Conservation (phyloP, 2,113 vertebrate species). For the Junco hyemalis region DNA sequence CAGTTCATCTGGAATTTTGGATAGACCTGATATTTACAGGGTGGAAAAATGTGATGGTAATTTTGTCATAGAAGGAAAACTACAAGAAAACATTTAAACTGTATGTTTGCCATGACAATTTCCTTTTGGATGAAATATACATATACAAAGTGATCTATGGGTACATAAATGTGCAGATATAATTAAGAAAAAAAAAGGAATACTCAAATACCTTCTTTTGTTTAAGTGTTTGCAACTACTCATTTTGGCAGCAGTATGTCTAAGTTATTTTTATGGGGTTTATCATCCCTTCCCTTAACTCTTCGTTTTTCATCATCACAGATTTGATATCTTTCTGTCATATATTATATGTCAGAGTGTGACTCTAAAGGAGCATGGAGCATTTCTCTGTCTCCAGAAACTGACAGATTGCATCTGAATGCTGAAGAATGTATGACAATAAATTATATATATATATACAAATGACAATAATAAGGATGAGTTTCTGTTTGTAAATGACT, state of each 20-base stretch:
- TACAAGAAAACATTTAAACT: not conserved
- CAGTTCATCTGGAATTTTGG: not conserved
- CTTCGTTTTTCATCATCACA: not conserved
- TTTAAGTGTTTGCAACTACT: not conserved
- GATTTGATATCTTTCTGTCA: not conserved
- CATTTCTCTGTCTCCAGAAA: not conserved
- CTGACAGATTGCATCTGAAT: not conserved
- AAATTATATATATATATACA: not conserved
- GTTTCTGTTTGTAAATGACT: not conserved
- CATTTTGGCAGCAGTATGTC: not conserved
- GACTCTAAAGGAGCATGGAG: not conserved
- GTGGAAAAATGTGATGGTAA: not conserved
- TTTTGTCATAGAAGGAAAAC: not conserved
- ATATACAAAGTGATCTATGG: not conserved
- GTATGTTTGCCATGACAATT: not conserved
- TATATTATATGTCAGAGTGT: not conserved
- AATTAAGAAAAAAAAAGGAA: not conserved
- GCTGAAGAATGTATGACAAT: not conserved
- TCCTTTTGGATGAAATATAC: not conserved
- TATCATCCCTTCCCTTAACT: not conserved
- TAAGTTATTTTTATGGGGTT: not conserved
- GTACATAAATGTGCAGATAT: not conserved
- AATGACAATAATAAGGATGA: not conserved
- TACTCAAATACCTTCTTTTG: not conserved
- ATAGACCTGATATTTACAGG: not conserved